These are phyloP conservation scores for Caracal caracal DNA, from an alignment of 2,113 vertebrate species.

Conservation along the genomic window DNA sequence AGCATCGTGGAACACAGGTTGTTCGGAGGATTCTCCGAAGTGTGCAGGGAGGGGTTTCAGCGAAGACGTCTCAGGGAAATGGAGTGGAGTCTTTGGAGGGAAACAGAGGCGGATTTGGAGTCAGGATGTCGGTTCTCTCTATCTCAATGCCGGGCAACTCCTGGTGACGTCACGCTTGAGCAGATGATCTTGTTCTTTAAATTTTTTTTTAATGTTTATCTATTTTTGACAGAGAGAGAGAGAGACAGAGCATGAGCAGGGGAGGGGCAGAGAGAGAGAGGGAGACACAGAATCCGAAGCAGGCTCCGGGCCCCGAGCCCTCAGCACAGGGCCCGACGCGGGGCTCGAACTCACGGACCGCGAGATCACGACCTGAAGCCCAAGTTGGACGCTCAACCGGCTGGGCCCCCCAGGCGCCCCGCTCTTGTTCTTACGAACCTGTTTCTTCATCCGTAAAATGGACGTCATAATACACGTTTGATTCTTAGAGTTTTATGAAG, in stretches of 20 bases:
- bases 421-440: neutral
- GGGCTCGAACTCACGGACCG: no score
- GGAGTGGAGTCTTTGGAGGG: neutral
- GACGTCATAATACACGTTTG: neutral
- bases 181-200: neutral
- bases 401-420: no score
- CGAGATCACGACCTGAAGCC: no score
- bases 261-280: no score
- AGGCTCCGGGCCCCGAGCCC: rapidly evolving
- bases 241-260: no score
- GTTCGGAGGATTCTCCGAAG: neutral
- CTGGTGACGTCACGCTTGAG: neutral
- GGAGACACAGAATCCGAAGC: no score
- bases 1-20: neutral
- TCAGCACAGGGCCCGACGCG: no score
- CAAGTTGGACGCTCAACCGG: no score
- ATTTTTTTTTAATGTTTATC: no score
- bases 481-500: neutral
- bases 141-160: neutral
- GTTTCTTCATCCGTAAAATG: neutral
- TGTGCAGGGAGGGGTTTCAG: neutral
- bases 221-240: no score
- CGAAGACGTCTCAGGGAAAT: neutral
- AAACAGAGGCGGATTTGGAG: neutral
- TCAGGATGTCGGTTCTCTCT: neutral